Conservation (phyloP, 1,140 invertebrate genomes). For the Phymorhynchus buccinoides region DNA sequence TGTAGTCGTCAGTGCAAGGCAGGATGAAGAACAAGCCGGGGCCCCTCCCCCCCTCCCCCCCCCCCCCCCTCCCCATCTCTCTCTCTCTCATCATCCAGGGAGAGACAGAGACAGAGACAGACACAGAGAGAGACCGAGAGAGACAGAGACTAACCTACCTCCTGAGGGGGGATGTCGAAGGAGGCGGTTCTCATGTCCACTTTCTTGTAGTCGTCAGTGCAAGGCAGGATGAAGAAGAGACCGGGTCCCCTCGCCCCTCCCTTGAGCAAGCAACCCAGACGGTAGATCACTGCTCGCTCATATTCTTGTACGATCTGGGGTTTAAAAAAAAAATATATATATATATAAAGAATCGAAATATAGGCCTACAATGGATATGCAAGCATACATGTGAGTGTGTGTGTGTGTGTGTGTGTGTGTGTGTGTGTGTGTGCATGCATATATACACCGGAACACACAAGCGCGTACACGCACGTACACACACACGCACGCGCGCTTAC, state of each 20-base stretch:
- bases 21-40: constrained; percentile 84
- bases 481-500: background rate
- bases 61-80: no score
- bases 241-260: constrained; percentile 78
- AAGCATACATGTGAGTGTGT: background rate
- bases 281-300: constrained; percentile 75
- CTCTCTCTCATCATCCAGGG: no score
- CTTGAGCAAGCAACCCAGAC: constrained; percentile 76
- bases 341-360: no score
- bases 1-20: constrained; percentile 92
- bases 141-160: constrained; percentile 78
- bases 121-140: background rate
- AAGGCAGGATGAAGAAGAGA: constrained; percentile 89
- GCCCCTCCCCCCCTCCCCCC: constrained; percentile 22
- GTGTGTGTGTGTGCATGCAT: background rate
- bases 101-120: background rate
- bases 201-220: constrained; percentile 91
- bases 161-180: constrained; percentile 95
- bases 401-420: background rate
- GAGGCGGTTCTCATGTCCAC: constrained; percentile 88
- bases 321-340: no score
- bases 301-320: constrained; percentile 59
- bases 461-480: background rate
- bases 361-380: no score
- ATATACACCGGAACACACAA: background rate